A percentile compares a stretch with the other conserved stretches of the same genome.
Evolutionary conservation across 2,888 invertebrate genomes (phyloP).

Genomic region (Nomada fucata): DNA sequence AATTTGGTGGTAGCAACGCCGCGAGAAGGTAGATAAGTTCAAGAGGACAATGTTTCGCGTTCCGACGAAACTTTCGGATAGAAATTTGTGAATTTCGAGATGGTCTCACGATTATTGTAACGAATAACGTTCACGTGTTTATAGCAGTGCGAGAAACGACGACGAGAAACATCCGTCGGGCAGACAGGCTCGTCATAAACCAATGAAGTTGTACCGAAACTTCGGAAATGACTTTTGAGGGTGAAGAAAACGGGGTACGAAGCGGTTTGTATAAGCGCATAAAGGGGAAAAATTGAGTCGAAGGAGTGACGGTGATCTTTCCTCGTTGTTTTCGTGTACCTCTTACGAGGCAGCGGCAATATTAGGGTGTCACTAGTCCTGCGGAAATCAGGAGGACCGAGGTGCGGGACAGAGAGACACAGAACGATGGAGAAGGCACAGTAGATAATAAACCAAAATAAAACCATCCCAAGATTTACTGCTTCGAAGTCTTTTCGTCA

Average conservation of each 20-base stretch:
- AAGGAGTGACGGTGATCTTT: slow-evolving; percentile 1
- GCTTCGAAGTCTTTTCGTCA: slow-evolving; percentile 33
- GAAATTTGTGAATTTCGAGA: neutral
- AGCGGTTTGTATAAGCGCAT: neutral
- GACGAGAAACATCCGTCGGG: neutral
- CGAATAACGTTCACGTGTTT: neutral
- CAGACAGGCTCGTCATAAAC: slow-evolving; percentile 24
- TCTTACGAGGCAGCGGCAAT: slow-evolving; percentile 33
- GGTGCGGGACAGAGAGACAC: neutral
- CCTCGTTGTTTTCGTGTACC: slow-evolving; percentile 15
- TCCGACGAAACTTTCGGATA: too few relatives aligned
- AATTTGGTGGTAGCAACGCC: too few relatives aligned
- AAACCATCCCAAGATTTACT: slow-evolving; percentile 78
- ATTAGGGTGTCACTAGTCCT: slow-evolving; percentile 36
- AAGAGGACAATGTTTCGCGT: too few relatives aligned
- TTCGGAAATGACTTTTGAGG: slow-evolving; percentile 16
- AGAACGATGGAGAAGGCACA: slow-evolving; percentile 6
- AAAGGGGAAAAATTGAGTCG: slow-evolving; percentile 16
- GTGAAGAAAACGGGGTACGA: neutral
- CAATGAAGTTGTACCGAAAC: slow-evolving; percentile 51
- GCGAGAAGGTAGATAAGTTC: too few relatives aligned
- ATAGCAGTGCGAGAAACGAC: too few relatives aligned
- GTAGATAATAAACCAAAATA: slow-evolving; percentile 68
- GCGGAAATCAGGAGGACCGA: neutral
- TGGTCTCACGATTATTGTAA: neutral